phyloP scores from a whole-genome alignment of 2,888 invertebrate species.

The Xanthia icteritia region DNA sequence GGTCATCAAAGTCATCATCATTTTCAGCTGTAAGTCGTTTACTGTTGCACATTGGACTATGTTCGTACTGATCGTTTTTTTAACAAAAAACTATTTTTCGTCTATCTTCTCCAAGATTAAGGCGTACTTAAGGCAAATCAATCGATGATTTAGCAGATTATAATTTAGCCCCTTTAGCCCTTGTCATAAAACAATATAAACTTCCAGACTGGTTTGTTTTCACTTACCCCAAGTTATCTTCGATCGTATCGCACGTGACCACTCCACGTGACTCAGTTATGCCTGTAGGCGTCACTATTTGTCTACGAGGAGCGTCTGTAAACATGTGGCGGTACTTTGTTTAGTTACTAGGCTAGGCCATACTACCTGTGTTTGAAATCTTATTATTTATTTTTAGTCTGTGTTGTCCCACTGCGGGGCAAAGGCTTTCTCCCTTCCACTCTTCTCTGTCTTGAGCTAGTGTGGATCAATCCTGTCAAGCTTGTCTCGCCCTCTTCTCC shows the following conservation, averaged over 20 bases:
- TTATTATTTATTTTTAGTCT: no score
- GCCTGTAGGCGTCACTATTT: conserved; percentile 8
- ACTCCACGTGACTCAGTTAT: conserved; percentile 15
- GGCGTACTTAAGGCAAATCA: no score
- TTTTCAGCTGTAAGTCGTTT: background rate
- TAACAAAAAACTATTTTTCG: background rate
- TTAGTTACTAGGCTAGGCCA: background rate
- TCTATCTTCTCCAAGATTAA: no score
- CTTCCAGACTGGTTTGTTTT: conserved; percentile 20
- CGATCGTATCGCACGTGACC: conserved; percentile 29
- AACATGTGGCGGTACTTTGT: background rate
- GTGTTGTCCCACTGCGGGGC: no score
- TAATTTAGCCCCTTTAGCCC: background rate
- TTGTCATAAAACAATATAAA: conserved; percentile 29
- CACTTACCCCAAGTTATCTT: conserved; percentile 34
- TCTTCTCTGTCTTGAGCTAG: no score
- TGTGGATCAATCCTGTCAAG: no score
- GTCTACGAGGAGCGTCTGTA: background rate
- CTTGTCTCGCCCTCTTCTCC: no score
- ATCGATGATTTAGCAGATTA: background rate
- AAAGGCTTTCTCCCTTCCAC: no score
- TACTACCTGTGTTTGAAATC: no score
- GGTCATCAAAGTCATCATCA: background rate
- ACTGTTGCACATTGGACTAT: background rate
- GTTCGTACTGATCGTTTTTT: background rate